Evolutionary conservation across 2,888 invertebrate genomes (phyloP), one percentile per base, ranked within the genome.

Genomic region (Pseudeuparius sepicola): DNA sequence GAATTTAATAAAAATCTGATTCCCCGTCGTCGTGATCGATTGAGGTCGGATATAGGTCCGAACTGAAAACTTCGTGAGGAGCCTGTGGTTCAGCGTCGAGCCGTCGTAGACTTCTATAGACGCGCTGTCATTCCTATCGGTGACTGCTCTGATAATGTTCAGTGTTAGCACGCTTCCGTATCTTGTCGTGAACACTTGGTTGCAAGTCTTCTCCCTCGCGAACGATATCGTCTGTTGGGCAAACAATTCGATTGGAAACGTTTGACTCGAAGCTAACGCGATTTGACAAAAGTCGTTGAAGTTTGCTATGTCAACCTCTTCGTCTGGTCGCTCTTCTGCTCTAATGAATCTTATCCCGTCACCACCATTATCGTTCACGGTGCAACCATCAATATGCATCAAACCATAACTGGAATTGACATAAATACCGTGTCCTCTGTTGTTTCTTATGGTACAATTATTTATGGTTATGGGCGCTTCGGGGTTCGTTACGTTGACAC

Each of bases 261-360:
- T 86, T 64, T 90, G 90, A 44, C 83, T 82, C 10, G 78, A 73
- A 2, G 81, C 81, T 2, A 50, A 46, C 0, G 89, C 85, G 33
- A 87, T 67, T 2, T 84, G 82, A 59, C 92, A 92, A 46, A 92
- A 76, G 57, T 90, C 89, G 47, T 77, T 79, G 46, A 85, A 75
- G 49, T 82, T 79, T 32, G 75, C 74, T 37, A 82, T 70, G 60
- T 86, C 83, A 28, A 76, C 69, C 48, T 75, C 73, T 52, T 82
- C 79, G 44, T 84, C 79, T 3, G 81, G 76, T 43, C 78, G 70
- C 54, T 80, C 73, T 61, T 89, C 86, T 50, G 85, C 81, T 34
- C 82, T 80, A 10, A 87, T 75, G 58, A 85, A 92, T 59, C 85
- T 80, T 33, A 96, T 66, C 14, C 94, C 94, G 60, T 94, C 93